Evolutionary conservation across 2,113 vertebrate species (phyloP).

Genomic region (Motacilla alba): DNA sequence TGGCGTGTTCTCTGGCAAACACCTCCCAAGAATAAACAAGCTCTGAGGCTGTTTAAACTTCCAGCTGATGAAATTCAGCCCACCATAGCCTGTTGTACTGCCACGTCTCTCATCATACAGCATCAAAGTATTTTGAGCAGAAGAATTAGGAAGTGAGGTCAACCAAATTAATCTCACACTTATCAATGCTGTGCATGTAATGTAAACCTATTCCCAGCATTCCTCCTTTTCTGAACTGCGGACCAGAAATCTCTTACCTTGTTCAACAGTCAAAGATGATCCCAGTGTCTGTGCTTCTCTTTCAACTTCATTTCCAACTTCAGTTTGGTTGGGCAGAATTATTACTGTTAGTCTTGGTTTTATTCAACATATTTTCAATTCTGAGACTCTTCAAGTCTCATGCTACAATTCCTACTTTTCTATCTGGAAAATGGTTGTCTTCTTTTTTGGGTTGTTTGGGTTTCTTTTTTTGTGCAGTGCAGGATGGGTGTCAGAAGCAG

Average conservation of each 20-base stretch:
- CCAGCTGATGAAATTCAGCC: background rate
- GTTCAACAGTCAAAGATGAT: background rate
- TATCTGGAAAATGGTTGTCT: background rate
- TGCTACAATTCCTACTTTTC: background rate
- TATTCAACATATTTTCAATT: background rate
- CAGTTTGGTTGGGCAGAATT: background rate
- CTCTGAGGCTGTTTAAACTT: background rate
- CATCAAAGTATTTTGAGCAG: background rate
- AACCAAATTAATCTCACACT: background rate
- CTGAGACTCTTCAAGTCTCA: background rate
- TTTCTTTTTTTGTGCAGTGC: accelerated
- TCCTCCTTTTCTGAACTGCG: background rate
- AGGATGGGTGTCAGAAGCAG: background rate
- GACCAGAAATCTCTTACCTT: background rate
- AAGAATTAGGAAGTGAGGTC: background rate
- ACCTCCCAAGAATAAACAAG: background rate
- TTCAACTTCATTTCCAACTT: background rate
- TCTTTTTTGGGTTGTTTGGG: background rate
- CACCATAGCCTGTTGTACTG: accelerated
- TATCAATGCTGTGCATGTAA: background rate
- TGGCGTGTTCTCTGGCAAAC: background rate
- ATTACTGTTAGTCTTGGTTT: background rate
- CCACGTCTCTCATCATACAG: background rate
- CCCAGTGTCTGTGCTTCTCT: background rate
- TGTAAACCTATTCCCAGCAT: background rate